Percentiles rank a stretch among this genome's conserved stretches.
Conservation (phyloP, 2,113 vertebrate species). For the Ptilonorhynchus violaceus region DNA sequence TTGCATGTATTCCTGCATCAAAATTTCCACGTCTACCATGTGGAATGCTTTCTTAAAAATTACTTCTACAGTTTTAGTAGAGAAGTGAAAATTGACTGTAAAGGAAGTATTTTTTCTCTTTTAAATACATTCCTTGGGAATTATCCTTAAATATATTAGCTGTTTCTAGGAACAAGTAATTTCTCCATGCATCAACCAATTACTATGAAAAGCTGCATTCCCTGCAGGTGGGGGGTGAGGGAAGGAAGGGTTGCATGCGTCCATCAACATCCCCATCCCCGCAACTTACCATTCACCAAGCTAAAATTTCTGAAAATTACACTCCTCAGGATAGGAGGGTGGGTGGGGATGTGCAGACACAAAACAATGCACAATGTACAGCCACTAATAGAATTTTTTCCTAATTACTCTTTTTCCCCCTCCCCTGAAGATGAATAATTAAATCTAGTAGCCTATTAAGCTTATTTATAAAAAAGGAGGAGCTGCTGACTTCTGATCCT, state of each 20-base stretch:
- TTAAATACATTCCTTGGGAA: background rate
- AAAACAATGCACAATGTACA: background rate
- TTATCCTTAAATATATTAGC: background rate
- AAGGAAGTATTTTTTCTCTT: background rate
- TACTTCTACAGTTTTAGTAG: background rate
- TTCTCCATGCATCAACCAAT: background rate
- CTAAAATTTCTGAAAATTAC: background rate
- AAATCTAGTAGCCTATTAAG: background rate
- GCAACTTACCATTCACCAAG: background rate
- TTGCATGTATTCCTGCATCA: background rate
- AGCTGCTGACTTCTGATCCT: background rate
- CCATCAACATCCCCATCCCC: background rate
- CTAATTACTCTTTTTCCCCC: background rate
- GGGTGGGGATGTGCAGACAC: background rate
- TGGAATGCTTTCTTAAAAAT: background rate
- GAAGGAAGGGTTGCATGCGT: background rate
- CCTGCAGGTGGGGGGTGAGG: background rate
- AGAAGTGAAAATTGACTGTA: background rate
- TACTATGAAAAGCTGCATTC: background rate
- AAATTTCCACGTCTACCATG: accelerated
- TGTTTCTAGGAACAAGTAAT: background rate
- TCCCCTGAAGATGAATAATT: background rate
- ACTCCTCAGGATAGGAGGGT: background rate
- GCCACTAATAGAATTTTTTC: background rate
- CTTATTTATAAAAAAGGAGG: background rate